These are phyloP conservation scores for Pseudomyrmex cubaensis DNA, from an alignment of 1,140 invertebrate genomes.

Conservation along the genomic window DNA sequence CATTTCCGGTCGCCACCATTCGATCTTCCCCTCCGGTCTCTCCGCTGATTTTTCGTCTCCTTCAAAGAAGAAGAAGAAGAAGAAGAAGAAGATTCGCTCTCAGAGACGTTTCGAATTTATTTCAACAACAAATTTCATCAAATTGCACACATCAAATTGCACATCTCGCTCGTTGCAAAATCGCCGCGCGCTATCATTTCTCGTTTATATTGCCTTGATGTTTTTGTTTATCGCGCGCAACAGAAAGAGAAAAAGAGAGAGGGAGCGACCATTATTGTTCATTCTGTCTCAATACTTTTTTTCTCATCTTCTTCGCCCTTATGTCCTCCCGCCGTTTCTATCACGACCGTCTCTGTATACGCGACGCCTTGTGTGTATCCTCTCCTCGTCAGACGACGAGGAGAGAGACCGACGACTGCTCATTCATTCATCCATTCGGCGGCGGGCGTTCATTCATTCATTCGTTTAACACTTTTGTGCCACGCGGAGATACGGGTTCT, in stretches of 20 bases:
- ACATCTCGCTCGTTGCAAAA: too few relatives aligned
- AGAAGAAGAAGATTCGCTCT: background rate
- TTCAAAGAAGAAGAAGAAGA: too few relatives aligned
- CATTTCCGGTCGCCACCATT: slow-evolving; percentile 65
- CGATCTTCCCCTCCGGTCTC: slow-evolving; percentile 36
- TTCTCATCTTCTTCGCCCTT: slow-evolving; percentile 30
- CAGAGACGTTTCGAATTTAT: background rate
- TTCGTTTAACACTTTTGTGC: slow-evolving; percentile 84
- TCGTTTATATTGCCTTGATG: background rate
- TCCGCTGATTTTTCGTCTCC: background rate
- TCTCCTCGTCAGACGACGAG: too few relatives aligned
- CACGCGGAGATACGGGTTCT: slow-evolving; percentile 79
- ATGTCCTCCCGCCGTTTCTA: slow-evolving; percentile 19
- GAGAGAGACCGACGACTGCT: slow-evolving; percentile 64
- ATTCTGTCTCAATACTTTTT: slow-evolving; percentile 14
- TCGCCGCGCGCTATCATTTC: background rate
- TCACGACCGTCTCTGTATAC: slow-evolving; percentile 34
- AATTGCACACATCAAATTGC: too few relatives aligned
- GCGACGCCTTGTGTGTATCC: slow-evolving; percentile 1
- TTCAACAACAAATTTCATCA: background rate
- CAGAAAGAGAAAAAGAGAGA: background rate
- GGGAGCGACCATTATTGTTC: slow-evolving; percentile 1
- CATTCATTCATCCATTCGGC: slow-evolving; percentile 77
- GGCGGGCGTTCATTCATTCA: slow-evolving; percentile 77
- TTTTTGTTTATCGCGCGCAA: background rate